A percentile compares a stretch with the other conserved stretches of the same genome.
These are phyloP conservation scores for Phenganax subtilis DNA, from an alignment of 92 coral and sea anemone species.

Conservation along the genomic window DNA sequence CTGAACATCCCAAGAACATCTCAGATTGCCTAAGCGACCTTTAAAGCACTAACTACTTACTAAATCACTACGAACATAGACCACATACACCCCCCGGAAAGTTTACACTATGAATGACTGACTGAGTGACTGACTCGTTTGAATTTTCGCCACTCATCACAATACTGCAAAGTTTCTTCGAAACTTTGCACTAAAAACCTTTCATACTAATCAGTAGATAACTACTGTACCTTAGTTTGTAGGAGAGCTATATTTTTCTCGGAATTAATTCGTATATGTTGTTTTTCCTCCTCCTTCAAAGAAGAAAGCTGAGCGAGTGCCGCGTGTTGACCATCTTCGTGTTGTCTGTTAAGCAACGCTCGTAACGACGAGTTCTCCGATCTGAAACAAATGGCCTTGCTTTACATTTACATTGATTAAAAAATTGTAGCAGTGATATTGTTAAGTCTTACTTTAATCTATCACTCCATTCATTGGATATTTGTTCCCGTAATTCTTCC, in stretches of 20 bases:
- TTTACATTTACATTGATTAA: not conserved
- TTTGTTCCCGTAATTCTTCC: constrained; percentile 55
- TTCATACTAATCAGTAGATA: not conserved
- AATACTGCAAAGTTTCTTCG: too few relatives aligned
- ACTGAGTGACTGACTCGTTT: too few relatives aligned
- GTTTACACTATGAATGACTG: too few relatives aligned
- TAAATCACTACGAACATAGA: too few relatives aligned
- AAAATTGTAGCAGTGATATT: not conserved
- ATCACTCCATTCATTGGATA: constrained; percentile 73
- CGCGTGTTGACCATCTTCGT: constrained; percentile 62
- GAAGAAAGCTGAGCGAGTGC: constrained; percentile 61
- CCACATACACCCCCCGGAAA: too few relatives aligned
- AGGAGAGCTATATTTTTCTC: constrained; percentile 72
- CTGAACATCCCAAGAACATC: too few relatives aligned
- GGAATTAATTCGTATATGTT: constrained; percentile 62
- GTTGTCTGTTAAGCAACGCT: constrained; percentile 65
- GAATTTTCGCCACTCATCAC: too few relatives aligned
- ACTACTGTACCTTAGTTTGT: constrained; percentile 56
- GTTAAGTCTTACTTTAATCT: constrained; percentile 60
- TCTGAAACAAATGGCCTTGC: constrained; percentile 36
- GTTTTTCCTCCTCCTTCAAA: constrained; percentile 63
- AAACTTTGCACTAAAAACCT: not conserved
- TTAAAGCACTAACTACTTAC: too few relatives aligned
- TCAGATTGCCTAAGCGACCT: too few relatives aligned
- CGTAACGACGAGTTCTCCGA: constrained; percentile 68